Base-by-base conservation (phyloP, 2,113 vertebrate species). In the Chascanopsetta lugubris region DNA sequence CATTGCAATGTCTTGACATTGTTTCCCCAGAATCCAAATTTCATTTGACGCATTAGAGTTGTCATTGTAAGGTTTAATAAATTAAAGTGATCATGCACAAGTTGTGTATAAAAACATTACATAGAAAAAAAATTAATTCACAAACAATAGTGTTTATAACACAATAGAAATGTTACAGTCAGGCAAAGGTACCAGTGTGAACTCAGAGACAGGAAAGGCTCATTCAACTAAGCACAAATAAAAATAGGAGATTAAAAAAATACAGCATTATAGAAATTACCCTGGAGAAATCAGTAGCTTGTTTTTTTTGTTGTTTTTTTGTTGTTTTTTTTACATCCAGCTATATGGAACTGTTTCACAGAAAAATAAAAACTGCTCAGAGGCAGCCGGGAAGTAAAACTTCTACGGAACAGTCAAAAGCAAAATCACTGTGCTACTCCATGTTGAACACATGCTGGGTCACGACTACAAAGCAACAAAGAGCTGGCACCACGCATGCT, bases 61-160 rank as follows among this genome's bases (percentile, higher is more conserved):
- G 88, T 94, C 93, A 94, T 92, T 93, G 90, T 84, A 93, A 93
- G 90, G 91, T 96, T 98, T 98, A 98, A 98, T 98, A 97, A 97
- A 96, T 98, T 96, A 99, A 96, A 92, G 87, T 87, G 86, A 87
- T 91, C 96, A 97, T 96, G 96, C 95, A 80, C 90, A 93, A 91
- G 89, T 91, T 91, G 93, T 94, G 91, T 95, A 94, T 91, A 96
- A 95, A 92, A 78, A 95, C 76, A 88, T 91, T 92, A 95, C 91
- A 94, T 91, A 92, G 91, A 81, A 92, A 53, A 30, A 90, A 93
- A 88, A 75, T 43, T 80, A 93, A 85, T 88, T 88, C 90, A 93
- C 85, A 90, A 77, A 93, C 79, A 90, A 89, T 79, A 78, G 89
- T 93, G 87, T 87, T 75, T 88, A 81, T 72, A 93, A 91, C 90